phyloP scores from a whole-genome alignment of 2,888 invertebrate species.

The Calephelis perditalis region DNA sequence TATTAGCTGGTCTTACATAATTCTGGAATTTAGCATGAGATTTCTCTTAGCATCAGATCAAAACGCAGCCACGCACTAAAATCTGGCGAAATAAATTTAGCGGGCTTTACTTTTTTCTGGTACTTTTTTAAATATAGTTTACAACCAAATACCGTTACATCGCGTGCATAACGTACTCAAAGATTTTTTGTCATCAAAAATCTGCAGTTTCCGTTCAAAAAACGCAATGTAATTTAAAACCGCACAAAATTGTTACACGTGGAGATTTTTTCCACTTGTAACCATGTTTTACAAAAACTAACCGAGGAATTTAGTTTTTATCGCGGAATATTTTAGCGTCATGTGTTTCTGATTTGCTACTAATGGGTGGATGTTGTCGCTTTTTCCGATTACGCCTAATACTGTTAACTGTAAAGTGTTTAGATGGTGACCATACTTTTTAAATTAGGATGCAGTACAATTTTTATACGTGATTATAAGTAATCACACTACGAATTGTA shows the following conservation, averaged over 20 bases:
- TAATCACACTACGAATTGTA: too few relatives aligned
- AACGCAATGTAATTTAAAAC: constrained; percentile 68
- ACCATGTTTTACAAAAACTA: constrained; percentile 45
- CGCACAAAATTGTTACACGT: constrained; percentile 66
- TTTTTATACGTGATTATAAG: neutral
- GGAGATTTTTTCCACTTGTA: constrained; percentile 54
- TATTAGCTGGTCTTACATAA: too few relatives aligned
- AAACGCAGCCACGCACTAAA: too few relatives aligned
- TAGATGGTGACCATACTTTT: constrained; percentile 20
- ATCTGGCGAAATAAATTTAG: too few relatives aligned
- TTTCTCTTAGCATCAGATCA: too few relatives aligned
- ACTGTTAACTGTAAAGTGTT: constrained; percentile 17
- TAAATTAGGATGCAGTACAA: neutral
- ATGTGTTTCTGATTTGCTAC: constrained; percentile 69
- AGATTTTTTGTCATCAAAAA: constrained; percentile 53
- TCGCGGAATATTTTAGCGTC: constrained; percentile 44
- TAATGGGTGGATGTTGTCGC: constrained; percentile 55
- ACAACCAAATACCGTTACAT: constrained; percentile 17
- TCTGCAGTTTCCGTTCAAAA: constrained; percentile 67
- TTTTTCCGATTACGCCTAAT: constrained; percentile 49
- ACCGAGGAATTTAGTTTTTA: constrained; percentile 36
- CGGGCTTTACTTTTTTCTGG: too few relatives aligned
- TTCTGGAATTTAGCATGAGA: too few relatives aligned
- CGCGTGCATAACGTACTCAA: constrained; percentile 39
- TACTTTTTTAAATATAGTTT: too few relatives aligned